Evolutionary conservation across 2,888 invertebrate genomes (phyloP), one percentile per base, ranked within the genome.

Genomic region (Dryocosmus kuriphilus): DNA sequence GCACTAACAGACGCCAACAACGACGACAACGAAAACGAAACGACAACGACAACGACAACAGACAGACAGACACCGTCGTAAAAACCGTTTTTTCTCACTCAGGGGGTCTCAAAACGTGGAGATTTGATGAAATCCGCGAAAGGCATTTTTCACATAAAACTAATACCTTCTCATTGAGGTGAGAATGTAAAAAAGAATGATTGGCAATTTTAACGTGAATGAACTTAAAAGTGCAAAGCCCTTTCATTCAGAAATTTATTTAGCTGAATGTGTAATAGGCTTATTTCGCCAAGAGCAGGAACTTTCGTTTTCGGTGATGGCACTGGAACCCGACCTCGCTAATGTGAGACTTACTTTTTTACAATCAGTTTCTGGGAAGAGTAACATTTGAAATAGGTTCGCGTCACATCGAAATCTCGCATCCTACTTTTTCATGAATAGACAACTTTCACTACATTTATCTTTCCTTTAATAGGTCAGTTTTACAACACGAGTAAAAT

Each of bases 241-340:
- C 27, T 24, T 7, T 32, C 1, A 61, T 61, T 61, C 30, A 27
- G 11, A 7, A 61, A 61, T 14, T 16, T 24, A 30, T 2, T 61
- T 11, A 6, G 14, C 9, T 24, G 60, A 61, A 61, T 61, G 8
- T n/a, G 30, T n/a, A n/a, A 74, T 55, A 5, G 19, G 46, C 55
- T 57, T 9, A 57, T 27, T 61, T 61, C 16, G 19, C 57, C 24
- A 19, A 14, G 67, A 76, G 35, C 35, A 35, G 41, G 24, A 71
- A 63, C 30, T 38, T 77, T 73, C 22, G 71, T 16, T 30, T 71
- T 35, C 27, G 30, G 14, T 30, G 24, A 71, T n/a, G 19, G 41
- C 35, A 73, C 46, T 73, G 32, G 46, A 46, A 67, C 46, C 27
- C 27, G 67, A 67, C 67, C 46, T 67, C 46, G 67, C 27, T n/a